Evolutionary conservation across 2,797 vertebrate species (phyloP).

Genomic region (Peromyscus eremicus): DNA sequence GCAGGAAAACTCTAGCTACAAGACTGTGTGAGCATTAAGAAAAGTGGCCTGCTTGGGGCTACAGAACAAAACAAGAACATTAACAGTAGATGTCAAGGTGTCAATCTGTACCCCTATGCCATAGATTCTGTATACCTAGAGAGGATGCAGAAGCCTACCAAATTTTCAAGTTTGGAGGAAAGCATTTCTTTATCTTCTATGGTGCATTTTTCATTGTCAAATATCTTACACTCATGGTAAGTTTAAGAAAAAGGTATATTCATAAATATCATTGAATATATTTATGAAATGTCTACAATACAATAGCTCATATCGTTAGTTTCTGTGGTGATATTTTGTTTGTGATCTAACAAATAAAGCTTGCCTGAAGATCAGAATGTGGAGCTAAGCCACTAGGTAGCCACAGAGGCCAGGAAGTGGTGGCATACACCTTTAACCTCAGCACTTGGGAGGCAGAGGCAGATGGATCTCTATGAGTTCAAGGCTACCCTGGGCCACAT

Average conservation of each 20-base stretch:
- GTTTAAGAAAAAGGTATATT: neutral
- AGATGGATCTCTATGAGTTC: no score
- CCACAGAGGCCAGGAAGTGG: no score
- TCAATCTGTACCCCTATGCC: neutral
- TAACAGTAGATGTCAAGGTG: neutral
- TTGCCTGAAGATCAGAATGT: no score
- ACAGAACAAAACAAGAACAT: neutral
- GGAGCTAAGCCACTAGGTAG: no score
- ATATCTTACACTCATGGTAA: neutral
- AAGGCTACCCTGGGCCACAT: no score
- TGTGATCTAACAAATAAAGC: no score
- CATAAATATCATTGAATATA: constrained; percentile 39
- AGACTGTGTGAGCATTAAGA: neutral
- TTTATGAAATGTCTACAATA: constrained; percentile 12
- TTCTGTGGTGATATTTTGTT: no score
- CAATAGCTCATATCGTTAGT: neutral
- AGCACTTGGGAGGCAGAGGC: no score
- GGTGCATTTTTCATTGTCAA: neutral
- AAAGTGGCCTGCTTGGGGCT: neutral
- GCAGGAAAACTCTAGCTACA: no score
- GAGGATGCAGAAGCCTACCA: neutral
- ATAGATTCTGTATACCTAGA: neutral
- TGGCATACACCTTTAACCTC: no score
- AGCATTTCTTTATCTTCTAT: neutral
- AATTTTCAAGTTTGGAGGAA: neutral